Evolutionary conservation across 1,140 invertebrate species (phyloP).

Genomic region (Drosophila burlai): DNA sequence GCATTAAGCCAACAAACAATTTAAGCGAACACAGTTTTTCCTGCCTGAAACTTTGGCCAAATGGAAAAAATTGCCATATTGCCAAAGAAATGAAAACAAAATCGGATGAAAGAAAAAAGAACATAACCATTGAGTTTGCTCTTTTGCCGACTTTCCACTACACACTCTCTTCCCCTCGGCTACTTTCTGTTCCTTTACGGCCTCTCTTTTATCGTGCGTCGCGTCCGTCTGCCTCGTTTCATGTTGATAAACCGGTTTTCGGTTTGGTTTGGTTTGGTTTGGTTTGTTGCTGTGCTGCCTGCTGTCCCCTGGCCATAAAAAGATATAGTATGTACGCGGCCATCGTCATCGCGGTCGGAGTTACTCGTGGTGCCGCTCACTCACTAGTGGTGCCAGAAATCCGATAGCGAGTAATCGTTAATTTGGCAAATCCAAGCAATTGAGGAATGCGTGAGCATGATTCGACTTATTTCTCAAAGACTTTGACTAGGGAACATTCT

Average conservation of each 20-base stretch:
- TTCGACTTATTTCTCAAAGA: background rate
- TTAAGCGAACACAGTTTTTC: conserved; percentile 80
- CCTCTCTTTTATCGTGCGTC: conserved; percentile 69
- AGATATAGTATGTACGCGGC: conserved; percentile 50
- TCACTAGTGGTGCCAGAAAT: conserved; percentile 28
- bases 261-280: conserved; percentile 55
- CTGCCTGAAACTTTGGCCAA: conserved; percentile 78
- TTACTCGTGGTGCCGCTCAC: conserved; percentile 18
- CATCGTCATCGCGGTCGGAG: conserved; percentile 45
- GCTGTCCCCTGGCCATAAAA: conserved; percentile 55
- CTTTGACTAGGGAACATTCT: background rate
- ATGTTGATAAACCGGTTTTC: conserved; percentile 80
- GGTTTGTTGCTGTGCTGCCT: conserved; percentile 46
- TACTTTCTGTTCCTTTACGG: conserved; percentile 27
- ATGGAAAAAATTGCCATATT: conserved; percentile 32
- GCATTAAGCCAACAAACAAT: conserved; percentile 82
- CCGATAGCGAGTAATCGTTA: conserved; percentile 13
- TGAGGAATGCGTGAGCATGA: conserved; percentile 5
- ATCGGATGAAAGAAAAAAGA: conserved; percentile 26
- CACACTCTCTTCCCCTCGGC: conserved; percentile 3
- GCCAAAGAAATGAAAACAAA: conserved; percentile 52
- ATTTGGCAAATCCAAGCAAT: conserved; percentile 17
- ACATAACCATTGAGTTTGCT: conserved; percentile 59
- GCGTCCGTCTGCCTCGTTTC: conserved; percentile 44
- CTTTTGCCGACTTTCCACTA: conserved; percentile 37